Base-by-base conservation (phyloP, 2,888 invertebrate genomes). In the Polymixis flavicincta region DNA sequence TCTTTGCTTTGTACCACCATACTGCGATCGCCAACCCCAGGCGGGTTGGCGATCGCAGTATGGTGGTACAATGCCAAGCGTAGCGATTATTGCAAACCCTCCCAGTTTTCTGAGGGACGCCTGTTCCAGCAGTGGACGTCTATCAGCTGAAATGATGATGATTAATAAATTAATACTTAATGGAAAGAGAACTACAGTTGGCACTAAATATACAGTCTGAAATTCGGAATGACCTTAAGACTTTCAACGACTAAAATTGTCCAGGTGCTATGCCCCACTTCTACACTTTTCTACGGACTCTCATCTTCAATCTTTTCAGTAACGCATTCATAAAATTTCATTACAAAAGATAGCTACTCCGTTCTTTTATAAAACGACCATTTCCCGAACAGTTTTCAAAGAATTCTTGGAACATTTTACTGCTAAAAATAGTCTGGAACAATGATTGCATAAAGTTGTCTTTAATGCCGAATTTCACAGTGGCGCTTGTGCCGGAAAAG, bases 311-410 rank as follows among this genome's bases (percentile, higher is more conserved):
- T 37, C 71, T 71, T 69, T 74, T 76, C 54, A 71, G 32, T 42
- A 61, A 71, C 60, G 82, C 85, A 81, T 84, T 85, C 82, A 82
- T 85, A 82, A 82, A 82, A 76, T 76, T 85, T 76, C 77, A 85
- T 85, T 85, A 66, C 71, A 66, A 63, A 48, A 76, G 82, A 85
- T 85, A 85, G 77, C 71, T 52, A 37, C 28, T 82, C 45, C 55
- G 71, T 70, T 81, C 81, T 77, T 71, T 67, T 82, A 42, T 67
- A 85, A 72, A 77, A 73, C 48, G 25, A 22, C 50, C 19, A 60
- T 85, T 72, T 85, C 52, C 28, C 28, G 37, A 50, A 60, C 64
- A 37, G 66, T 64, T 76, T 76, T 82, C 65, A 72, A 75, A 63
- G 59, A 77, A 72, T 82, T 72, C 52, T 61, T 78, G 28, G 25